A percentile compares a stretch with the other conserved stretches of the same genome.
These are phyloP conservation scores for Sycophila texana DNA, from an alignment of 2,888 invertebrate species.

Conservation along the genomic window DNA sequence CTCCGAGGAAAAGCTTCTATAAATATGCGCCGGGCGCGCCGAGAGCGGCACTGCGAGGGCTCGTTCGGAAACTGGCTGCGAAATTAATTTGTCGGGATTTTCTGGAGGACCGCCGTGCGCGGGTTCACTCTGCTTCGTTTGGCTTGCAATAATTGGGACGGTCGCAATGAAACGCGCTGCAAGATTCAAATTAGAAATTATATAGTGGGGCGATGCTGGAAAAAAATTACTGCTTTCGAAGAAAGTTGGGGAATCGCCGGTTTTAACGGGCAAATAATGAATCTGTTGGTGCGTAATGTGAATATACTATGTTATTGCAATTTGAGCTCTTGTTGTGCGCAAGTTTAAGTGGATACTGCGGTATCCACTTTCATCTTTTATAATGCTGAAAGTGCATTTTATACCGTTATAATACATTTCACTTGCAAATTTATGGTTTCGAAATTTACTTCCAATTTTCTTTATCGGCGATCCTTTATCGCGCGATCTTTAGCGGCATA, in stretches of 20 bases:
- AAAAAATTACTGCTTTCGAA: not conserved
- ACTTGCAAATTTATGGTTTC: conserved; percentile 35
- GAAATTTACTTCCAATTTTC: conserved; percentile 32
- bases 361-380: conserved; percentile 13
- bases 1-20: conserved; percentile 1
- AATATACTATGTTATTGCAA: conserved; percentile 1
- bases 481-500: conserved; percentile 1
- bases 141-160: not conserved
- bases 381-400: conserved; percentile 21
- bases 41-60: not conserved
- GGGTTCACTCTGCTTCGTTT: not conserved
- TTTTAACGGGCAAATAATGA: not conserved
- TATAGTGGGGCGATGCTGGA: not conserved
- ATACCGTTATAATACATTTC: conserved; percentile 43
- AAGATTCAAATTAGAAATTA: not conserved
- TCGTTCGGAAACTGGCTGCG: too few species aligned
- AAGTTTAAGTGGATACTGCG: not conserved
- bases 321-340: not conserved
- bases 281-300: not conserved
- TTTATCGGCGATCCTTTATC: conserved; percentile 31
- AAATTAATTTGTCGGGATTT: too few species aligned
- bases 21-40: not conserved
- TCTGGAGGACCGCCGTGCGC: too few species aligned
- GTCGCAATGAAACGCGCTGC: not conserved
- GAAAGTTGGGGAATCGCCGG: not conserved